Conservation (phyloP, 2,113 vertebrate genomes). For the Mirza zaza region DNA sequence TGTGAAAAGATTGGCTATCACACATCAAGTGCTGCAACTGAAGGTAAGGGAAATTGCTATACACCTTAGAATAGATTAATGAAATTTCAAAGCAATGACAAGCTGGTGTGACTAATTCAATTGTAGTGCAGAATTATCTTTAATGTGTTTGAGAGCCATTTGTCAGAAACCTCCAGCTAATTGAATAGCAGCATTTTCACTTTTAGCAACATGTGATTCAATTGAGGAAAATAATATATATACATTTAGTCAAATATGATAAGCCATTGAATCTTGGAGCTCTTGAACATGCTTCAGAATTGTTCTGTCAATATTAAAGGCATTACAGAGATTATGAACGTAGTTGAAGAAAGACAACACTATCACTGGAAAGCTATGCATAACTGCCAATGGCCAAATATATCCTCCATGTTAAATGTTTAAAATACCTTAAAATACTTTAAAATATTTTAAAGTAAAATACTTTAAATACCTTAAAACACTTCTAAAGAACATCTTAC, state of each 20-base stretch:
- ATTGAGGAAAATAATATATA: background rate
- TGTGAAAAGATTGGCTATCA: background rate
- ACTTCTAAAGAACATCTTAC: background rate
- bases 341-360: background rate
- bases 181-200: background rate
- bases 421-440: background rate
- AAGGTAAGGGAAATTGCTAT: background rate
- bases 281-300: background rate
- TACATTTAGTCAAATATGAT: background rate
- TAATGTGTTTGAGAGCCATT: background rate
- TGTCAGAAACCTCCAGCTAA: background rate
- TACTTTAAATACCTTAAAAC: background rate
- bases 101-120: background rate
- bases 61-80: background rate
- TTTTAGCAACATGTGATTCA: background rate
- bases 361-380: background rate
- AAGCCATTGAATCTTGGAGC: background rate
- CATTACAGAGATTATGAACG: background rate
- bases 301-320: background rate
- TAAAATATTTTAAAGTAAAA: background rate
- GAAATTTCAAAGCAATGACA: conserved; percentile 12
- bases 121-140: background rate
- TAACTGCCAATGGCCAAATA: background rate
- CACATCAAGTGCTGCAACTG: background rate
- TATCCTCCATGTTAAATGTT: background rate